These are phyloP conservation scores for Rhopalosiphum padi DNA, from an alignment of 1,140 invertebrate species.

Conservation along the genomic window DNA sequence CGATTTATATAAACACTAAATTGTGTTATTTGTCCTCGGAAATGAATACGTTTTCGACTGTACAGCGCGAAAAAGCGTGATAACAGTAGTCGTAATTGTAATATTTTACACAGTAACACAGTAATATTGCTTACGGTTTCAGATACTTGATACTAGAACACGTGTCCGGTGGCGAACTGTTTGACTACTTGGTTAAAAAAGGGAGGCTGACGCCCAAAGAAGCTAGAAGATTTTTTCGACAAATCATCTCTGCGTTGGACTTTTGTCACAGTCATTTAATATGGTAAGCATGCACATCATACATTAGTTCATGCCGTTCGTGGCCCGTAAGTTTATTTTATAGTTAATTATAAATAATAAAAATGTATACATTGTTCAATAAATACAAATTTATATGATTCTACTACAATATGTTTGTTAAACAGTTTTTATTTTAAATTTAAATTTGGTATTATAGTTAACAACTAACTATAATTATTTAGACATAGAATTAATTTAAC, in stretches of 20 bases:
- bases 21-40: background rate
- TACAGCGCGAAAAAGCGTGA: background rate
- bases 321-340: background rate
- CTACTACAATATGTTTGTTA: background rate
- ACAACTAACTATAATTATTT: too few species aligned
- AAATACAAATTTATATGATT: background rate
- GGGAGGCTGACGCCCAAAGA: slow-evolving; percentile 97
- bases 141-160: slow-evolving; percentile 98
- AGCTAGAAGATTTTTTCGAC: slow-evolving; percentile 96
- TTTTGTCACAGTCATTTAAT: slow-evolving; percentile 99
- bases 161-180: slow-evolving; percentile 97
- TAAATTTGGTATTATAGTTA: background rate
- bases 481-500: background rate
- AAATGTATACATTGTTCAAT: background rate
- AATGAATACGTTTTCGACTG: background rate
- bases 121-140: slow-evolving; percentile 61
- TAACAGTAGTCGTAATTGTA: background rate
- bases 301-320: too few species aligned
- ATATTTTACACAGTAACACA: background rate
- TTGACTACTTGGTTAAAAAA: slow-evolving; percentile 99
- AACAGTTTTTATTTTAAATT: background rate
- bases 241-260: slow-evolving; percentile 99
- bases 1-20: background rate
- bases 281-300: slow-evolving; percentile 77
- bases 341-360: background rate